Evolutionary conservation across 2,797 vertebrate species (phyloP).

Genomic region (Sphaeramia orbicularis): DNA sequence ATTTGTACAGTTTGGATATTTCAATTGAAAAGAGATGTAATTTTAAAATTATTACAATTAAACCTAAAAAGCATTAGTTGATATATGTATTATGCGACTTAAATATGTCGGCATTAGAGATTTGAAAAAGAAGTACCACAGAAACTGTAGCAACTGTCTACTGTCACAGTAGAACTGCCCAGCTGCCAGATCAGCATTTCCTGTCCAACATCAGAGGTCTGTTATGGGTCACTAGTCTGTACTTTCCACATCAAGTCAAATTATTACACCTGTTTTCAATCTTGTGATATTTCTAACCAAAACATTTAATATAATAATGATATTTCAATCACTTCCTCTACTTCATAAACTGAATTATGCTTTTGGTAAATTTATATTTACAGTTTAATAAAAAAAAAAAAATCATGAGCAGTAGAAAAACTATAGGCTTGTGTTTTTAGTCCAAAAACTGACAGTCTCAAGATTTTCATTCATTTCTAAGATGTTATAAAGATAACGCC

Average conservation of each 20-base stretch:
- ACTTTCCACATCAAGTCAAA: background rate
- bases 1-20: too few relatives aligned
- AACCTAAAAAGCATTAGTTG: too few relatives aligned
- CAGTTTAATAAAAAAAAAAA: background rate
- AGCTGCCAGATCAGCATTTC: slow-evolving; percentile 10
- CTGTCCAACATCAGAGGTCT: slow-evolving; percentile 8
- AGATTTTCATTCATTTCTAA: too few relatives aligned
- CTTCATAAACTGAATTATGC: background rate
- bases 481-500: too few relatives aligned
- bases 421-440: too few relatives aligned
- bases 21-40: too few relatives aligned
- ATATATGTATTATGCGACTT: too few relatives aligned
- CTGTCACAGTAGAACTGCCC: background rate
- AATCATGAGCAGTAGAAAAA: too few relatives aligned
- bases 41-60: too few relatives aligned
- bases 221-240: slow-evolving; percentile 1
- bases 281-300: background rate
- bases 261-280: background rate
- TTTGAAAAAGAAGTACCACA: too few relatives aligned
- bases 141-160: background rate
- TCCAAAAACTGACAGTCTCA: too few relatives aligned
- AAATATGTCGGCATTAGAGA: too few relatives aligned
- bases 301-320: background rate
- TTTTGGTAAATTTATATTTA: background rate
- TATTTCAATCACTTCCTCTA: background rate